phyloP scores from a whole-genome alignment of 1,140 invertebrate species.

The Octopus sinensis region DNA sequence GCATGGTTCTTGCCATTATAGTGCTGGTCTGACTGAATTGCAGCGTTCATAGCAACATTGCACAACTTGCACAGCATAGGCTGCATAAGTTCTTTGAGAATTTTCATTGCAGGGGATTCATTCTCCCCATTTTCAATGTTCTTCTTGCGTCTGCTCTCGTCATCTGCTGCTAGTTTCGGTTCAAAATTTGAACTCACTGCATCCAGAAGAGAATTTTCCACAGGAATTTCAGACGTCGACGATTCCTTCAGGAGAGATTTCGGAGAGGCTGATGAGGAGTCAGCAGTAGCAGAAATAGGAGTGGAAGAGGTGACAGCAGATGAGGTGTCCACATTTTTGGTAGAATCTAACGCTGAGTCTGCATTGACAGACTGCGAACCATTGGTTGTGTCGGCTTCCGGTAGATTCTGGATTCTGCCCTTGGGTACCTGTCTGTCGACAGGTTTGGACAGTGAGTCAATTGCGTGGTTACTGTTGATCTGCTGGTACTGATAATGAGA shows the following conservation, averaged over 20 bases:
- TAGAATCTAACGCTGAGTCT: neutral
- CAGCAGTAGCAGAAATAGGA: neutral
- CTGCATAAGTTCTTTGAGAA: conserved; percentile 35
- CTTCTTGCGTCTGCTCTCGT: neutral
- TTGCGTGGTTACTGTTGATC: neutral
- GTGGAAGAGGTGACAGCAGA: neutral
- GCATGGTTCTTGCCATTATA: conserved; percentile 45
- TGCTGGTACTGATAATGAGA: neutral
- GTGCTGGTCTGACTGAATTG: conserved; percentile 36
- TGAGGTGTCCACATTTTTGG: neutral
- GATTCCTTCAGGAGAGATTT: neutral
- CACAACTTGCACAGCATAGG: conserved; percentile 43
- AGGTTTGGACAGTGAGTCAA: neutral
- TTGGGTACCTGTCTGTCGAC: neutral
- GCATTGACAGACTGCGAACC: neutral
- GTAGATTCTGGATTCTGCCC: neutral
- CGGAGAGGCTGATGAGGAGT: neutral
- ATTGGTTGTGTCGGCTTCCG: neutral
- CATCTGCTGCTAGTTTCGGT: neutral
- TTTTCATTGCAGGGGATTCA: conserved; percentile 4
- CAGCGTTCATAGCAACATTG: conserved; percentile 33
- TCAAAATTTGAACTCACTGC: too few species aligned
- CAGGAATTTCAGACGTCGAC: neutral
- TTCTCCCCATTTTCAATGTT: conserved; percentile 14
- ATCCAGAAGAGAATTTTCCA: too few species aligned